These are phyloP conservation scores for Thera obeliscata DNA, from an alignment of 2,888 invertebrate genomes.

Conservation along the genomic window DNA sequence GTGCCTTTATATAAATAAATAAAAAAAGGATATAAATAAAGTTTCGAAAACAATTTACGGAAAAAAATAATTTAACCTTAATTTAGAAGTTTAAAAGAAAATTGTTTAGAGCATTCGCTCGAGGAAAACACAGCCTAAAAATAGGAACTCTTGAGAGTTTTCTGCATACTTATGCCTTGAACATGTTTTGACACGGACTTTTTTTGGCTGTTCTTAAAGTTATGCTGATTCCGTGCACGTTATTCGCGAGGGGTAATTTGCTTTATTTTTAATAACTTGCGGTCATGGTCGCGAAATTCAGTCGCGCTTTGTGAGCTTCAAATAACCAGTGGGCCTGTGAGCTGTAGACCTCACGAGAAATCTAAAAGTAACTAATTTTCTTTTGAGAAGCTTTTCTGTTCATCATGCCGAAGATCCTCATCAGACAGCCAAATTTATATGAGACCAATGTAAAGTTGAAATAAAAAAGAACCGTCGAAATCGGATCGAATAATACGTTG, in stretches of 20 bases:
- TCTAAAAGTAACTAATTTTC: too few relatives aligned
- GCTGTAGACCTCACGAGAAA: too few relatives aligned
- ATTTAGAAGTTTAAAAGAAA: constrained; percentile 5
- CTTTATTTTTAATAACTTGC: neutral
- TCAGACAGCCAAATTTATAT: too few relatives aligned
- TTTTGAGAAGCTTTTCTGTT: too few relatives aligned
- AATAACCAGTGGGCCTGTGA: too few relatives aligned
- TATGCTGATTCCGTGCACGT: neutral
- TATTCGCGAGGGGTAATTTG: neutral
- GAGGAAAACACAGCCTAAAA: constrained; percentile 7
- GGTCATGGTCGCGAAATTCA: too few relatives aligned
- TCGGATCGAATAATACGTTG: too few relatives aligned
- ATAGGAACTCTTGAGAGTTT: constrained; percentile 11
- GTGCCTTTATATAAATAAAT: neutral
- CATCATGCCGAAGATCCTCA: too few relatives aligned
- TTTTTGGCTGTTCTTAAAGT: neutral
- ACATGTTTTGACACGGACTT: constrained; percentile 5
- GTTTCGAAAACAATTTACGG: neutral
- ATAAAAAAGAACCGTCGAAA: too few relatives aligned
- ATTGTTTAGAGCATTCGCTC: constrained; percentile 3
- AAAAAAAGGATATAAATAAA: neutral
- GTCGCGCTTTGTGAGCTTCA: too few relatives aligned
- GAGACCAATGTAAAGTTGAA: too few relatives aligned
- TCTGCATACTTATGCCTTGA: neutral
- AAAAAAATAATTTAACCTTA: constrained; percentile 6